phyloP scores from a whole-genome alignment of 2,797 vertebrate species.

The Sebastes glaucus region DNA sequence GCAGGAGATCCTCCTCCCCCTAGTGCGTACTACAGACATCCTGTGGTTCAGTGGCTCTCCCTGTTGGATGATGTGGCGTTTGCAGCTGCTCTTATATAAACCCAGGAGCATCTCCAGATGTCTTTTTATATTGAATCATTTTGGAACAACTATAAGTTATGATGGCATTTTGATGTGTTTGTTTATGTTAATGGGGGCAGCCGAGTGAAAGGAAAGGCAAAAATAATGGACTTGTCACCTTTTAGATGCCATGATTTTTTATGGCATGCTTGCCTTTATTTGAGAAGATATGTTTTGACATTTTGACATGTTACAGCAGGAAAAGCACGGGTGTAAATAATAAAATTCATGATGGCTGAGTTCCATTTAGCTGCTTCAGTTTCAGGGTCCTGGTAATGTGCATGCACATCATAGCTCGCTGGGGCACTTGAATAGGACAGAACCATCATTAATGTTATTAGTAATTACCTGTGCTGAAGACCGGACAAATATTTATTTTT shows the following conservation, averaged over 20 bases:
- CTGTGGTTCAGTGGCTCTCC: slow-evolving; percentile 51
- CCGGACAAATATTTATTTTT: not conserved
- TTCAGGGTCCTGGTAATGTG: not conserved
- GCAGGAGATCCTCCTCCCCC: not conserved
- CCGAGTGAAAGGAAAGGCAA: not conserved
- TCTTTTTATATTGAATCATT: not conserved
- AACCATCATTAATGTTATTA: not conserved
- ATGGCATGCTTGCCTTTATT: not conserved
- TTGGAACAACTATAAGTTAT: not conserved
- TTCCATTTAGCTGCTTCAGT: not conserved
- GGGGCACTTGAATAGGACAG: not conserved
- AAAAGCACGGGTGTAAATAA: not conserved
- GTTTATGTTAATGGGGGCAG: not conserved
- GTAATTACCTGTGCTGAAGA: not conserved
- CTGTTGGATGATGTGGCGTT: slow-evolving; percentile 50
- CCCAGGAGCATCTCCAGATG: not conserved
- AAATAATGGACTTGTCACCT: not conserved
- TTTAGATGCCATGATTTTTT: not conserved
- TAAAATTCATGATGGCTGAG: not conserved
- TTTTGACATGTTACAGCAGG: not conserved
- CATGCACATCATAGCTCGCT: not conserved
- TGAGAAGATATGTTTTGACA: not conserved
- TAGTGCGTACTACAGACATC: not conserved
- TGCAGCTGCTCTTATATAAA: slow-evolving; percentile 9
- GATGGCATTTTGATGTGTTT: not conserved